phyloP scores from a whole-genome alignment of 1,140 invertebrate genomes.

The Calycopis cecrops region DNA sequence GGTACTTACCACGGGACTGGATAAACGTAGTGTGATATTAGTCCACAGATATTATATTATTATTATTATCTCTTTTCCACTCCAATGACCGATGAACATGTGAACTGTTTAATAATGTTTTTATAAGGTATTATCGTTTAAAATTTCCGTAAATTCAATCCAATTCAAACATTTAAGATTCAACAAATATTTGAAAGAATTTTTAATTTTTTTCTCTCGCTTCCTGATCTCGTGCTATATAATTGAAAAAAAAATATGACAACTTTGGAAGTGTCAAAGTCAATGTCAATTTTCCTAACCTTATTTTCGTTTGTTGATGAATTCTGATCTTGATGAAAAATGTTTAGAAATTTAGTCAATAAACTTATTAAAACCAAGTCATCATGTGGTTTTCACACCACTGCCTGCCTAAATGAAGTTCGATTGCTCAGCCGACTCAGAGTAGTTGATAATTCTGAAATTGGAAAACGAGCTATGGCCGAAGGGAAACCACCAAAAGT shows the following conservation, averaged over 20 bases:
- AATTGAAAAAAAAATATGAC: neutral
- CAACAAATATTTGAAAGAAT: too few relatives aligned
- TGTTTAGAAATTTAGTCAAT: slow-evolving; percentile 48
- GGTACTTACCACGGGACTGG: too few relatives aligned
- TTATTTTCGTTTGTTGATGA: slow-evolving; percentile 8
- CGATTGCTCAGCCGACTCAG: slow-evolving; percentile 85
- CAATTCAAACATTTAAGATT: too few relatives aligned
- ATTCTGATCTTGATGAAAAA: slow-evolving; percentile 28
- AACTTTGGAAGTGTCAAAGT: neutral
- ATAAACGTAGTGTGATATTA: too few relatives aligned
- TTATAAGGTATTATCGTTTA: too few relatives aligned
- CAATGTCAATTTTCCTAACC: slow-evolving; percentile 1
- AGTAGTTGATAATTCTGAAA: slow-evolving; percentile 96
- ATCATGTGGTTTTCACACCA: slow-evolving; percentile 75
- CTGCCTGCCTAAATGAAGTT: slow-evolving; percentile 77
- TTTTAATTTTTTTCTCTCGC: too few relatives aligned
- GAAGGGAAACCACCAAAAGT: slow-evolving; percentile 93
- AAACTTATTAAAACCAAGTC: slow-evolving; percentile 29
- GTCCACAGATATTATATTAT: too few relatives aligned
- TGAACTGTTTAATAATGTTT: too few relatives aligned
- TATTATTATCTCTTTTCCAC: too few relatives aligned
- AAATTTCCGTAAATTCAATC: too few relatives aligned
- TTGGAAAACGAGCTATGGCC: slow-evolving; percentile 94
- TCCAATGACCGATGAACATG: too few relatives aligned
- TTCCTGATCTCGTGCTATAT: too few relatives aligned